These are phyloP conservation scores for Thryonomys swinderianus DNA, from an alignment of 2,113 vertebrate genomes.

Conservation along the genomic window DNA sequence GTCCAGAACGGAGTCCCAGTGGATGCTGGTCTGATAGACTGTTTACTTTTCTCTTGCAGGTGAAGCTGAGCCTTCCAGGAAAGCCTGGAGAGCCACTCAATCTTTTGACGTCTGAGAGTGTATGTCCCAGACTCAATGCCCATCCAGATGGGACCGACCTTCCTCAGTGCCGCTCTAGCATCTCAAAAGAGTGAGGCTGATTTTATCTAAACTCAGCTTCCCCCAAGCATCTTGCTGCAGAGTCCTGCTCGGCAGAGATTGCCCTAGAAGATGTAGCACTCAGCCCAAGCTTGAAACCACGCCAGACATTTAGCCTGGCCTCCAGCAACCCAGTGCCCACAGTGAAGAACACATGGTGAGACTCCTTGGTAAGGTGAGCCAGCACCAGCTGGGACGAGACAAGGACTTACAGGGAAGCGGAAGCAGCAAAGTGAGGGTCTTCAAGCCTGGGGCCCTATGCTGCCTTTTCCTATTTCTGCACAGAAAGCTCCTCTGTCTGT, in stretches of 20 bases:
- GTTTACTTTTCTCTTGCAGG: not conserved
- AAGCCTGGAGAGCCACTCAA: not conserved
- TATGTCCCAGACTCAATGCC: not conserved
- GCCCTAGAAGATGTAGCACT: not conserved
- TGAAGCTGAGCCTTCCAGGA: not conserved
- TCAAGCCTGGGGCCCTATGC: not conserved
- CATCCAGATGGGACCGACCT: not conserved
- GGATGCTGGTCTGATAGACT: not conserved
- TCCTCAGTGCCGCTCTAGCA: constrained; percentile 24
- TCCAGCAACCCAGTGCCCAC: not conserved
- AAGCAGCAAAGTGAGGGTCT: not conserved
- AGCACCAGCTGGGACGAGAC: not conserved
- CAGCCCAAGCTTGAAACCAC: not conserved
- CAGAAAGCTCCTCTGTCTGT: not conserved
- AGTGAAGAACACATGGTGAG: not conserved
- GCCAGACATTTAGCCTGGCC: not conserved
- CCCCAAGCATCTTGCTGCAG: not conserved
- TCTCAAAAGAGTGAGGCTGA: not conserved
- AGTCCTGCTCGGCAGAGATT: not conserved
- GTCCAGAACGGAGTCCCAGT: not conserved
- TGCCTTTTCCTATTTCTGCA: not conserved
- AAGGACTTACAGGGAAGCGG: not conserved
- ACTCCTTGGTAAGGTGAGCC: not conserved
- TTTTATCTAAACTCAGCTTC: not conserved
- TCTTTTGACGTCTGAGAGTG: not conserved